These are phyloP conservation scores for Myzus persicae DNA, from an alignment of 1,140 invertebrate species.

Conservation along the genomic window DNA sequence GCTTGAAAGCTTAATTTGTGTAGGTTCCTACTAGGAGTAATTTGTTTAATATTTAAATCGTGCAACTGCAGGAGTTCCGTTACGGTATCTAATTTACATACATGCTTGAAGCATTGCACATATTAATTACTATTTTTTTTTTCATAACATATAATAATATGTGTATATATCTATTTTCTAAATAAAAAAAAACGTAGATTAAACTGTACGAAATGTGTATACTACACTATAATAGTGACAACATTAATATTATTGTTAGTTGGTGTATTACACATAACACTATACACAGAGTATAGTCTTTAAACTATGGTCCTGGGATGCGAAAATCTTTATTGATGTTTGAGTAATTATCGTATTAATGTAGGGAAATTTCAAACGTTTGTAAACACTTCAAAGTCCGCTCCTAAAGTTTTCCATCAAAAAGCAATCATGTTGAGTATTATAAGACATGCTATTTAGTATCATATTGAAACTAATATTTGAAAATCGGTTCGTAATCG, in stretches of 20 bases:
- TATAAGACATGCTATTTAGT: not conserved
- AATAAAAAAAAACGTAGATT: too few relatives aligned
- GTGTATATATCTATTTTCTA: too few relatives aligned
- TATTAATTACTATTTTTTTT: too few relatives aligned
- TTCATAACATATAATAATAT: too few relatives aligned
- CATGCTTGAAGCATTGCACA: too few relatives aligned
- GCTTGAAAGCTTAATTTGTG: not conserved
- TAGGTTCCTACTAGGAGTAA: not conserved
- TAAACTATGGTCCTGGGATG: not conserved
- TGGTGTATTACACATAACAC: not conserved
- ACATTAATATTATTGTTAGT: not conserved
- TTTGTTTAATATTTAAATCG: not conserved
- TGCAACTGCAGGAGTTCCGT: not conserved
- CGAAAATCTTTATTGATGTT: not conserved
- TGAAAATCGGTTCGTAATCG: not conserved
- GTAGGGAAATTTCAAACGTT: not conserved
- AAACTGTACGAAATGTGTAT: too few relatives aligned
- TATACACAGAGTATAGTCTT: not conserved
- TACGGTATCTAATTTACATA: not conserved
- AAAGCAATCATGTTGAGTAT: not conserved
- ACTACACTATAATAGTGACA: too few relatives aligned
- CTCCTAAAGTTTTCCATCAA: not conserved
- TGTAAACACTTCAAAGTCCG: not conserved
- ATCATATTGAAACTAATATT: not conserved
- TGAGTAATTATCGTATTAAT: not conserved